Evolutionary conservation across 2,113 vertebrate species (phyloP).

Genomic region (Taxidea taxus): DNA sequence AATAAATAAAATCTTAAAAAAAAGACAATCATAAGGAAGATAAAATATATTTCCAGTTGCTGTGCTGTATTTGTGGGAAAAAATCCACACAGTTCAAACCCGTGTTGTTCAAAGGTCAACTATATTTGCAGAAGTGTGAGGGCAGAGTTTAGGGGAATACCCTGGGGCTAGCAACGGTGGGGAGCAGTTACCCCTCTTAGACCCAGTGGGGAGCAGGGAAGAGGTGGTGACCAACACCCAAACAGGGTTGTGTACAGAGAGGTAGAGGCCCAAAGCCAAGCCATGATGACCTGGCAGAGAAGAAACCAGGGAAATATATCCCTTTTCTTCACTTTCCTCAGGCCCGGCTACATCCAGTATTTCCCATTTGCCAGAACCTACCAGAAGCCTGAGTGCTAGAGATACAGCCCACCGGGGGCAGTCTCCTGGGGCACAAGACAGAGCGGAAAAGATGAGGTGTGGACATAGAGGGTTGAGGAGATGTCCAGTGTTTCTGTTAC

Average conservation of each 20-base stretch:
- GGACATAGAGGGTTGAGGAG: not conserved
- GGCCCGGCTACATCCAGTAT: too few species aligned
- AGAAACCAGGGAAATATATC: not conserved
- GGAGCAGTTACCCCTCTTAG: not conserved
- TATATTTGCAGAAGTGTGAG: not conserved
- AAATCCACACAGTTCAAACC: not conserved
- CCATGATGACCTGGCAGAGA: not conserved
- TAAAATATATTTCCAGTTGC: not conserved
- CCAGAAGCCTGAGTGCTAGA: not conserved
- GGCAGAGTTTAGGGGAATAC: not conserved
- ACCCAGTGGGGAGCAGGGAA: not conserved
- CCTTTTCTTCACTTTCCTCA: not conserved
- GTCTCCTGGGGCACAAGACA: not conserved
- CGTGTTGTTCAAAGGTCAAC: not conserved
- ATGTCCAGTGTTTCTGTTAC: not conserved
- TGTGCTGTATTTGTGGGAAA: not conserved
- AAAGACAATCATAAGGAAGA: not conserved
- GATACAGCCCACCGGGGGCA: not conserved
- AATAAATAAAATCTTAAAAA: not conserved
- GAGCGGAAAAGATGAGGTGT: not conserved
- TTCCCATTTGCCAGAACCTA: not conserved
- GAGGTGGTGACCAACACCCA: not conserved
- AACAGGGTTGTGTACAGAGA: not conserved
- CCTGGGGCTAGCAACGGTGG: not conserved
- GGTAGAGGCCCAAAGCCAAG: not conserved